These are phyloP conservation scores for Lasaia peninsularis DNA, from an alignment of 1,140 invertebrate species.

Conservation along the genomic window DNA sequence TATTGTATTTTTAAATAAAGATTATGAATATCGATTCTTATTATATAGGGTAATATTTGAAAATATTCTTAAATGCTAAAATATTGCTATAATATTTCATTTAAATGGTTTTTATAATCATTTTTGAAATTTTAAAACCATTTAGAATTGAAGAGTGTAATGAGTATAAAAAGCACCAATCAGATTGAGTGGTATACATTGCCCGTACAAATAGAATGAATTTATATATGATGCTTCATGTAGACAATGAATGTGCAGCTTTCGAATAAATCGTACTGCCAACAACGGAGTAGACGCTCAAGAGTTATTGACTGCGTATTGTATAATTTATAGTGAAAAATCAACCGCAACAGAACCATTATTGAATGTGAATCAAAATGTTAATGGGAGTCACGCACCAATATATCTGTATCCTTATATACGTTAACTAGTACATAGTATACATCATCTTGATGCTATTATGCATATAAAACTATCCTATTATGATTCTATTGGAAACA, in stretches of 20 bases:
- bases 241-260: constrained; percentile 49
- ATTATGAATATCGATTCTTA: too few species aligned
- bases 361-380: constrained; percentile 10
- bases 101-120: too few species aligned
- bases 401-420: not conserved
- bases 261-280: constrained; percentile 47
- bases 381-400: not conserved
- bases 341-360: constrained; percentile 16
- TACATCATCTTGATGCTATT: not conserved
- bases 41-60: too few species aligned
- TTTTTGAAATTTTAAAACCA: not conserved
- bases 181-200: constrained; percentile 18
- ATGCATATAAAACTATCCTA: too few species aligned
- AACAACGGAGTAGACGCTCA: constrained; percentile 45
- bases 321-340: constrained; percentile 38
- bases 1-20: too few species aligned
- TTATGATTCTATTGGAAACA: too few species aligned
- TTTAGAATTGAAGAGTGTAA: not conserved
- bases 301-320: constrained; percentile 49
- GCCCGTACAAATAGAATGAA: constrained; percentile 36
- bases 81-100: too few species aligned
- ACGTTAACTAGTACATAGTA: not conserved
- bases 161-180: not conserved
- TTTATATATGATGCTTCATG: constrained; percentile 39
- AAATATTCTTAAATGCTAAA: too few species aligned